A percentile compares a stretch with the other conserved stretches of the same genome.
phyloP scores from a whole-genome alignment of 2,797 vertebrate genomes.

The Buphagus erythrorhynchus region DNA sequence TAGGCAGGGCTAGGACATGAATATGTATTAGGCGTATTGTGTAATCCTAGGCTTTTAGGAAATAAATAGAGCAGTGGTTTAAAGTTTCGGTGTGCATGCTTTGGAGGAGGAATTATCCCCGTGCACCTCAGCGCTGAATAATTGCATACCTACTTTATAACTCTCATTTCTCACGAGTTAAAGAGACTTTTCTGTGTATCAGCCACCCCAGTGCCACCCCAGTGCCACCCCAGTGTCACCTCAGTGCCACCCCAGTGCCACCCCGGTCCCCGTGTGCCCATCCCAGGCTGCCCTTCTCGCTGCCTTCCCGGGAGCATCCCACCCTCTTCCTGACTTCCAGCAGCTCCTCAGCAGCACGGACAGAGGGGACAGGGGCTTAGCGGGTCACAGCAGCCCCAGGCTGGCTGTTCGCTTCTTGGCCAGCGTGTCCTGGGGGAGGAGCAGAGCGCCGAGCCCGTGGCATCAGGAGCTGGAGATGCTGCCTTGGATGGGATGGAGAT shows the following conservation, averaged over 20 bases:
- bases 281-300: not conserved
- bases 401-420: not conserved
- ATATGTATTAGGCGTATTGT: no score
- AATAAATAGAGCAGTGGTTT: no score
- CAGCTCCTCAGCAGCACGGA: not conserved
- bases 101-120: no score
- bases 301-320: not conserved
- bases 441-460: fast-evolving
- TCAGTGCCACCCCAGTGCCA: not conserved
- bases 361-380: fast-evolving
- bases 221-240: no score
- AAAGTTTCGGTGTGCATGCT: no score
- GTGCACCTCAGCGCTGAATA: no score
- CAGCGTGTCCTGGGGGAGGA: not conserved
- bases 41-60: no score
- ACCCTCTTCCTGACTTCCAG: not conserved
- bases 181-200: no score
- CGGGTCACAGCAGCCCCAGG: not conserved
- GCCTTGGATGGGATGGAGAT: not conserved
- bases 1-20: no score
- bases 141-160: no score
- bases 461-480: not conserved
- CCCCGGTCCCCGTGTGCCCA: fast-evolving
- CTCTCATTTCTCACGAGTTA: no score
- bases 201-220: not conserved